Evolutionary conservation across 2,888 invertebrate species (phyloP), one percentile per base, ranked within the genome.

Genomic region (Stegophylla sp.): DNA sequence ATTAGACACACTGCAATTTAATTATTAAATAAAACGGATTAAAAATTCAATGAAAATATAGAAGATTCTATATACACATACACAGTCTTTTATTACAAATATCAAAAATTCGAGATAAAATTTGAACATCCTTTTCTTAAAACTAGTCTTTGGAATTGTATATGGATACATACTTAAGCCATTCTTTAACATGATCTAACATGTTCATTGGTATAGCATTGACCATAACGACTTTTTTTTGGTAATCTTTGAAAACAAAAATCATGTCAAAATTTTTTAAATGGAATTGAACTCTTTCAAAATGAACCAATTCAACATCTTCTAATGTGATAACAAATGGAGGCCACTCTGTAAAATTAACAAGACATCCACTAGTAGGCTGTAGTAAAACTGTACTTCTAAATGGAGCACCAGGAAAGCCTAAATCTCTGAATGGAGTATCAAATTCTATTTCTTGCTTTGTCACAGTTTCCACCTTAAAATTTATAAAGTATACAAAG

Each of bases 221-320:
- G 3, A 99, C 94, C 95, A 97, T 97, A 0, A 96, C 92, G 0
- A 95, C 93, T 87, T 98, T 98, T 85, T 93, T 92, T 72, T 91
- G 90, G 87, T 99, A 99, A 87, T 99, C 98, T 87, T 99, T 99
- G 87, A 98, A 99, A 72, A 99, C 95, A 86, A 99, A 98, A 83
- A 99, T 96, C 97, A 99, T 98, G 87, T 99, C 99, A 87, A 99
- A 99, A 88, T 98, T 99, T 88, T 98, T 97, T 85, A 99, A 89
- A 86, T 98, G 97, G 87, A 99, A 98, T 87, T 97, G 96, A 17
- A 99, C 98, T 87, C 99, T 90, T 88, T 99, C 99, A 87, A 99
- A 99, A 87, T 99, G 98, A 0, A 99, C 97, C 84, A 99, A 87
- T 86, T 99, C 98, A 0, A 98, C 95, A 86, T 98, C 98, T 87